These are phyloP conservation scores for Aspidapion aeneum DNA, from an alignment of 2,888 invertebrate species.

Conservation along the genomic window DNA sequence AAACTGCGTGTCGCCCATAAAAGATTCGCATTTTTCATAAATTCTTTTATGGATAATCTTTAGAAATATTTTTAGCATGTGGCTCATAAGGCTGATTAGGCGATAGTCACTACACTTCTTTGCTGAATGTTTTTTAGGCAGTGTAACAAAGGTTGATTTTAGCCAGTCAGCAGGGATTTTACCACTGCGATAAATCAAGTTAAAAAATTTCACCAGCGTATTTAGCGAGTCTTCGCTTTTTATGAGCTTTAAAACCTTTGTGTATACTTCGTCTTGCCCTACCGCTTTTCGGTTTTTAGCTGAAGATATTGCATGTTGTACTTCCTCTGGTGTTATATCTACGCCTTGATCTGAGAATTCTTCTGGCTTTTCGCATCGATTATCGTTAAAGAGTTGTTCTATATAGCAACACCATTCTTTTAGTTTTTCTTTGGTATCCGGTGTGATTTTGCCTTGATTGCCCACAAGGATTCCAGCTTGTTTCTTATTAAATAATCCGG, in stretches of 20 bases:
- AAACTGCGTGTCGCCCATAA: constrained; percentile 2
- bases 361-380: neutral
- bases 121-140: constrained; percentile 4
- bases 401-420: neutral
- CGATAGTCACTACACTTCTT: constrained; percentile 6
- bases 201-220: neutral
- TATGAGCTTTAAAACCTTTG: neutral
- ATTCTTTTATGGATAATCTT: constrained; percentile 7
- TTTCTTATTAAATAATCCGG: constrained; percentile 3
- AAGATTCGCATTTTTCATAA: neutral
- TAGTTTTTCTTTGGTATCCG: constrained; percentile 1
- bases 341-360: neutral
- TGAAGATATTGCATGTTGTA: neutral
- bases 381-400: neutral
- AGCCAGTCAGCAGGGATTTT: neutral
- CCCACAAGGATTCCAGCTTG: neutral
- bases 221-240: neutral
- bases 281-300: neutral
- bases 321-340: neutral
- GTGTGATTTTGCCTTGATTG: neutral
- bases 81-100: constrained; percentile 3
- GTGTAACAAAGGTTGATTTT: constrained; percentile 1
- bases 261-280: neutral
- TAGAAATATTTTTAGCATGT: constrained; percentile 3
- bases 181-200: neutral